A percentile compares a stretch with the other conserved stretches of the same genome.
Conservation (phyloP, 2,113 vertebrate species). For the Oreochromis spilurus region DNA sequence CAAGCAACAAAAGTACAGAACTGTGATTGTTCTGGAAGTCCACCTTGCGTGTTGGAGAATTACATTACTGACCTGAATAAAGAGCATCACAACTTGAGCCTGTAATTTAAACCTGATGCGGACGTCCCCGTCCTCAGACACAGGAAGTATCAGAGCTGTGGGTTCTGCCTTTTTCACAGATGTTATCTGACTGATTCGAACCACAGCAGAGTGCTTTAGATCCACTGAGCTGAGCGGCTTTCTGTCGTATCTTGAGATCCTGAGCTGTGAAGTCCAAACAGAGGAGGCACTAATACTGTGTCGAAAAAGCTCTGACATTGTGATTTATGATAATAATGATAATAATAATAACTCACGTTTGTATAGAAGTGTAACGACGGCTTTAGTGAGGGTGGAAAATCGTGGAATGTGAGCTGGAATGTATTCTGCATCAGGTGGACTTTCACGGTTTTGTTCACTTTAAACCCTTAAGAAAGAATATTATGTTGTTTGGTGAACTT, state of each 20-base stretch:
- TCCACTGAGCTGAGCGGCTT: constrained; percentile 69
- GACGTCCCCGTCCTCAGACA: constrained; percentile 53
- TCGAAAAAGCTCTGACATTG: neutral
- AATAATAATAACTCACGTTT: constrained; percentile 70
- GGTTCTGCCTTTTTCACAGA: neutral
- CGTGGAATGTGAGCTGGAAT: constrained; percentile 77
- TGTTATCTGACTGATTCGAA: constrained; percentile 70
- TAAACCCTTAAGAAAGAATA: constrained; percentile 61
- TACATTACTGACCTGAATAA: constrained; percentile 39
- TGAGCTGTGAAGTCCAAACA: constrained; percentile 68
- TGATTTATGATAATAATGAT: neutral
- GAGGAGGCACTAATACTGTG: too few relatives aligned
- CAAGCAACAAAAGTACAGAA: neutral
- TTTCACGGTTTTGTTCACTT: constrained; percentile 72
- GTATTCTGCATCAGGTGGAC: constrained; percentile 68
- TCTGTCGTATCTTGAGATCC: constrained; percentile 74
- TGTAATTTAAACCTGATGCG: constrained; percentile 36
- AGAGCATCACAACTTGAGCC: constrained; percentile 20
- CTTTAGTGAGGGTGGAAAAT: constrained; percentile 74
- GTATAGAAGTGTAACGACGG: constrained; percentile 80
- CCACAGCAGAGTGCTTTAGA: constrained; percentile 52
- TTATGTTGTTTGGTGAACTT: neutral
- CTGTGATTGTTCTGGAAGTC: neutral
- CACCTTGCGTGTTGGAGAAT: neutral
- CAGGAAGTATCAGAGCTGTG: neutral